Evolutionary conservation across 2,113 vertebrate species (phyloP).

Genomic region (Isurus oxyrinchus): DNA sequence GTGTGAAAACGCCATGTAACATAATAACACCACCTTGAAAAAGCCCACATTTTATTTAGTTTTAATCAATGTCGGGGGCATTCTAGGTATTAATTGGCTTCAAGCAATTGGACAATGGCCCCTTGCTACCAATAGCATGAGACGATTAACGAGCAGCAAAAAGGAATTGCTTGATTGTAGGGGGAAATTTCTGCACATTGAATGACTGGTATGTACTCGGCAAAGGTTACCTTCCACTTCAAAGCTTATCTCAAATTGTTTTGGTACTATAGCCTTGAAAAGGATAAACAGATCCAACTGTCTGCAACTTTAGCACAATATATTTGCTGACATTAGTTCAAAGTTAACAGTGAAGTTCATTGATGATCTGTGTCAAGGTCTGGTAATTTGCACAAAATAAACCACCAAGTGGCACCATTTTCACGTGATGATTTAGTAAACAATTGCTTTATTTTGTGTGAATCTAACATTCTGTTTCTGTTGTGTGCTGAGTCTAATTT

Average conservation of each 20-base stretch:
- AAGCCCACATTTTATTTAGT: background rate
- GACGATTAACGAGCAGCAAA: background rate
- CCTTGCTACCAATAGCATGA: background rate
- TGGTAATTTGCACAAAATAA: background rate
- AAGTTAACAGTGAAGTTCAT: slow-evolving; percentile 26
- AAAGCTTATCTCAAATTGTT: slow-evolving; percentile 18
- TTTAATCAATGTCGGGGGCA: background rate
- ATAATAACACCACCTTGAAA: background rate
- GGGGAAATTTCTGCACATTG: background rate
- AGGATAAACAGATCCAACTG: background rate
- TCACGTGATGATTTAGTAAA: background rate
- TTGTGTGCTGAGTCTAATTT: background rate
- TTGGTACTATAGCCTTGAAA: background rate
- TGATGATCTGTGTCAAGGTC: background rate
- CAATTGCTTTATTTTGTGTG: background rate
- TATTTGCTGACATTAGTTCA: background rate
- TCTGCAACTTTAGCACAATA: background rate
- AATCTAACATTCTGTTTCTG: background rate
- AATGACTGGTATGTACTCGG: background rate
- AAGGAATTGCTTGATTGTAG: background rate
- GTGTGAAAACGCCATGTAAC: background rate
- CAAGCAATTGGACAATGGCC: background rate
- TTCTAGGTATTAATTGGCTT: background rate
- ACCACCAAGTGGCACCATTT: background rate
- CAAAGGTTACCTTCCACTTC: background rate